Base-by-base conservation (phyloP, 2,797 vertebrate genomes). In the Lycodopsis pacificus region DNA sequence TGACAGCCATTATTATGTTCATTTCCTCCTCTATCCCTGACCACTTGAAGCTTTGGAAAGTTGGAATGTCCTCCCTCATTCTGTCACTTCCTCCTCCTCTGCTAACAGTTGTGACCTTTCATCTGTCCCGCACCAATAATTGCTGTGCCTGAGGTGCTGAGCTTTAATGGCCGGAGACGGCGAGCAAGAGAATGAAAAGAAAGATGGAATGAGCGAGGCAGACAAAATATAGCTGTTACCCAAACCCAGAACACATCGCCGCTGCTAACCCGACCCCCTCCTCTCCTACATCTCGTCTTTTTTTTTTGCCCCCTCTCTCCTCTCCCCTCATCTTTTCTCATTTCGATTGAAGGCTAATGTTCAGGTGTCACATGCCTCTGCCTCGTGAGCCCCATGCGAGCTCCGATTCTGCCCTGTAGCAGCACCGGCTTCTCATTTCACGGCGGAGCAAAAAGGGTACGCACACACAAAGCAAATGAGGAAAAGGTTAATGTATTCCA, bases 401-500 rank as follows among this genome's bases (percentile, higher is more conserved):
- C 81, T 61, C 64, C 4, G 19, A 75, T 81, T 46, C 81, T 77
- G 80, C 83, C 89, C 86, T 1, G 64, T 75, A 77, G 92, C 83
- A 3, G 62, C 59, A 7, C 58, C 65, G 66, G 71, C 84, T 78
- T 81, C 81, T 85, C 88, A 89, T 90, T 92, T 88, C 77, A 73
- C 17, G 8, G 58, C 63, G 80, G 80, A 90, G 86, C 78, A 85
- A 89, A 64, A 90, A 83, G 67, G 69, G 76, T 80, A 2, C 4
- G 22, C n/a, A 22, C 10, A 25, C 10, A 25, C 49, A 53, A 88
- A 89, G 92, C 86, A 92, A 93, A 93, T 71, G 85, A 91, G 76
- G 67, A 71, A 92, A 94, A 94, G 93, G 92, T 95, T 93, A 94
- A 93, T 90, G 78, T 84, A 90, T 94, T 94, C 92, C 79, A 71